Base-by-base conservation (phyloP, 2,113 vertebrate species). In the Himantopus leucocephalus region DNA sequence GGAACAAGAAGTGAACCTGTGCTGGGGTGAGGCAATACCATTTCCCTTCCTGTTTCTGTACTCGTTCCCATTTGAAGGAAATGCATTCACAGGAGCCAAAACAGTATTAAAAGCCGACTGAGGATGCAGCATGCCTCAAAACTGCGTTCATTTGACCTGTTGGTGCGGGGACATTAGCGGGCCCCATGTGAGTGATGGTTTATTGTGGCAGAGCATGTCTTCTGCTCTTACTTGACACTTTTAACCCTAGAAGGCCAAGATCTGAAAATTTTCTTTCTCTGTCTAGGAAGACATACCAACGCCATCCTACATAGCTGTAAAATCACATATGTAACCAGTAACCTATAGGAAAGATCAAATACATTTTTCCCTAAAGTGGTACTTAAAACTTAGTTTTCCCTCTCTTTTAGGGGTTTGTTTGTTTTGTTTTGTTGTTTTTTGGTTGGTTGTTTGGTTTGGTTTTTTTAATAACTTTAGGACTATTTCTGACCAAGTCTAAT, bases 1-100 rank as follows among this genome's bases (percentile, higher is more conserved):
- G 35, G 77, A 94, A 96, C 91, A 96, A 94, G 91, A 91, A 86
- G 13, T 17, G 15, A 67, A 91, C 75, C n/a, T 84, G 37, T 77
- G 53, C 35, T 75, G 56, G 60, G 52, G 67, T 91, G 64, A 91
- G 66, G 59, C 86, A 94, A 84, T 18, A 66, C 29, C 4, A 12
- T 81, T 84, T 89, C 60, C 60, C 16, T 62, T 92, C 37, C 50
- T 37, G 14, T 21, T 83, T 66, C 63, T 83, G 10, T 47, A 7
- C 12, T 78, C 72, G 29, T 27, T 83, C 18, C 8, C 15, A 4
- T 79, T 73, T 86, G 59, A 91, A 62, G 72, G 50, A 92, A 80
- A 86, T 66, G 14, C 7, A 8, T 85, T 78, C 50, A 52, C n/a
- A 64, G 81, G 89, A 78, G 8, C 19, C 64, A 71, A 47, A 75